Evolutionary conservation across 23 tunicate species (phyloP).

Genomic region (Clavelina lepadiformis): DNA sequence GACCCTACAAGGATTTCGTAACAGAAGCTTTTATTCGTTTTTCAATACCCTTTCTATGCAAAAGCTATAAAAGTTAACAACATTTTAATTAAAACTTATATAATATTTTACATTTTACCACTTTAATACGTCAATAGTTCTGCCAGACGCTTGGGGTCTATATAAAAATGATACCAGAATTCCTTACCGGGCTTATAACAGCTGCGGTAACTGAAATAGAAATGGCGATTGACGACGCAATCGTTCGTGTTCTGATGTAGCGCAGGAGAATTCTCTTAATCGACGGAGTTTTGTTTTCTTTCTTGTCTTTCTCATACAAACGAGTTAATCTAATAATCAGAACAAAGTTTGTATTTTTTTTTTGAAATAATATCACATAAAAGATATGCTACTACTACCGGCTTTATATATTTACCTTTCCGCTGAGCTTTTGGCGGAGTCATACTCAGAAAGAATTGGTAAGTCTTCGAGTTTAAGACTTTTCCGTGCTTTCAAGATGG

Average conservation of each 20-base stretch:
- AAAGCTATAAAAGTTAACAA: too few species aligned
- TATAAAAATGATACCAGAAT: neutral
- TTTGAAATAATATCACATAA: neutral
- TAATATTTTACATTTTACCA: too few species aligned
- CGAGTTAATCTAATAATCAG: slow-evolving; percentile 42
- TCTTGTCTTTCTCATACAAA: slow-evolving; percentile 55
- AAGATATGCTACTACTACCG: too few species aligned
- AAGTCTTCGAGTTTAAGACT: slow-evolving; percentile 33
- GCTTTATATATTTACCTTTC: slow-evolving; percentile 37
- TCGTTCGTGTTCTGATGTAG: slow-evolving; percentile 49
- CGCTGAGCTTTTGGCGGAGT: slow-evolving; percentile 54
- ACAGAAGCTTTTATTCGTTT: too few species aligned
- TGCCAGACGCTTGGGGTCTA: too few species aligned
- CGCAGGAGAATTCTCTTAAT: slow-evolving; percentile 48
- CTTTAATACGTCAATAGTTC: too few species aligned
- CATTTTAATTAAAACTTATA: too few species aligned
- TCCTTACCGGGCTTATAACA: slow-evolving; percentile 69
- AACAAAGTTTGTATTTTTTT: neutral
- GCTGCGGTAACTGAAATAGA: slow-evolving; percentile 45
- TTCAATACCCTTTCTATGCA: too few species aligned
- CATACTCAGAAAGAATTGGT: slow-evolving; percentile 78
- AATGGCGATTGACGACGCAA: slow-evolving; percentile 37
- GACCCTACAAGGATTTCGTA: too few species aligned
- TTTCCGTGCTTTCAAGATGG: slow-evolving; percentile 45
- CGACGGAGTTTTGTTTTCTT: slow-evolving; percentile 40